Percentiles rank a stretch among this genome's conserved stretches.
Evolutionary conservation across 2,888 invertebrate species (phyloP).

Genomic region (Nemoura dubitans): DNA sequence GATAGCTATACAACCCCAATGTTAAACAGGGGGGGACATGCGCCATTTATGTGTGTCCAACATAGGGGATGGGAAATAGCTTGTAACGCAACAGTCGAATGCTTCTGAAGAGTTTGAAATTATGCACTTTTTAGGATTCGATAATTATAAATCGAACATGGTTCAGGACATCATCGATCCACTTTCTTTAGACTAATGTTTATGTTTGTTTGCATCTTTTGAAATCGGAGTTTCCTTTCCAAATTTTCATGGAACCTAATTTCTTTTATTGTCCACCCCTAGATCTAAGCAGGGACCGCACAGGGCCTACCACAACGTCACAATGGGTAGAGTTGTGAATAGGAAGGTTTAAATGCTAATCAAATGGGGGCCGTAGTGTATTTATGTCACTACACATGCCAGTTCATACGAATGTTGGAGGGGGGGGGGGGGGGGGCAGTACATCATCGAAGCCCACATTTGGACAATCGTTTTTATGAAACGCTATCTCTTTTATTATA

Average conservation of each 20-base stretch:
- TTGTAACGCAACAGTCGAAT: no score
- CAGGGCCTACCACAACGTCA: conserved; percentile 4
- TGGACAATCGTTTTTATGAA: conserved; percentile 38
- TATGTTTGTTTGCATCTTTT: no score
- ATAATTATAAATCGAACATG: no score
- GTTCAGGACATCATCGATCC: no score
- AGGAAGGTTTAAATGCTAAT: conserved; percentile 32
- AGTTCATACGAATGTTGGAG: no score
- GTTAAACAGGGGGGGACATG: not conserved
- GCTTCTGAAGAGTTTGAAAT: no score
- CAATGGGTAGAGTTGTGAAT: conserved; percentile 30
- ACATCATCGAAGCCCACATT: conserved; percentile 33
- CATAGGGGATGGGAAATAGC: not conserved
- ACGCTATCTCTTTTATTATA: conserved; percentile 34
- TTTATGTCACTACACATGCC: conserved; percentile 8
- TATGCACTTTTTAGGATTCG: no score
- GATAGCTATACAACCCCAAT: not conserved
- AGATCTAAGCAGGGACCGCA: not conserved
- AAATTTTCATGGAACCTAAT: no score
- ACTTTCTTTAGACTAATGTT: no score
- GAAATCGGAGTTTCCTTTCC: no score
- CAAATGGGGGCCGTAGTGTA: conserved; percentile 26
- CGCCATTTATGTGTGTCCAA: not conserved
- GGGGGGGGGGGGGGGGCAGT: not conserved
- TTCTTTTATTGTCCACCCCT: not conserved